Base-by-base conservation (phyloP, 2,113 vertebrate genomes). In the Antigone vipio region DNA sequence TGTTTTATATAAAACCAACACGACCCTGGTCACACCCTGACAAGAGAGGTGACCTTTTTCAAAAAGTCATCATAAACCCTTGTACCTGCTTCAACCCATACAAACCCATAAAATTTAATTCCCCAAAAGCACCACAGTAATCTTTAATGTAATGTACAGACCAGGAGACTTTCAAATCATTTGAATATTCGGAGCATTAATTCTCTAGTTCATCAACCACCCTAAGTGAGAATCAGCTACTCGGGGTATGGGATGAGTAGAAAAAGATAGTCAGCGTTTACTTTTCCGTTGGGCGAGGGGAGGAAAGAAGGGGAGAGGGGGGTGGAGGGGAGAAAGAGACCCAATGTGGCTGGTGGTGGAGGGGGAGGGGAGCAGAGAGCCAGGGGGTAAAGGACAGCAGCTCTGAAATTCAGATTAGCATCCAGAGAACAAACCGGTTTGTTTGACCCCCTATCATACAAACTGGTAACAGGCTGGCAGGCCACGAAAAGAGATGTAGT, bases 391-490 rank as follows among this genome's bases (percentile, higher is more conserved):
- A 95, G 87, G 79, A 91, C 92, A 97, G 85, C 4, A 19, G 80
- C 93, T 96, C 92, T 94, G 90, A 97, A 98, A 97, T 97, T 97
- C 95, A 97, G 95, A 98, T 97, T 96, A 98, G 92, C 75, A 97
- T 88, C 92, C 59, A 83, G 90, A 89, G 73, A 97, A 93, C 83
- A 94, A 97, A 98, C 92, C 55, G 63, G 93, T 98, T 97, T 95
- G 85, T 91, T 66, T 96, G 83, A 91, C 58, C 40, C 67, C 15
- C 7, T 13, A 44, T 68, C 68, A 92, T 5, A 88, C 58, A 93
- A 95, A 94, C 40, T 56, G 13, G 53, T 79, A 79, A 95, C 89
- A 74, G 90, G 40, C 44, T 6, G 1, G 88, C 44, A 80, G 63
- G 69, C 49, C 17, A 13, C 68, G 69, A 82, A 66, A 38, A 73